Percentiles rank a stretch among this genome's conserved stretches.
These are phyloP conservation scores for Athalia rosae DNA, from an alignment of 2,888 invertebrate genomes.

Conservation along the genomic window DNA sequence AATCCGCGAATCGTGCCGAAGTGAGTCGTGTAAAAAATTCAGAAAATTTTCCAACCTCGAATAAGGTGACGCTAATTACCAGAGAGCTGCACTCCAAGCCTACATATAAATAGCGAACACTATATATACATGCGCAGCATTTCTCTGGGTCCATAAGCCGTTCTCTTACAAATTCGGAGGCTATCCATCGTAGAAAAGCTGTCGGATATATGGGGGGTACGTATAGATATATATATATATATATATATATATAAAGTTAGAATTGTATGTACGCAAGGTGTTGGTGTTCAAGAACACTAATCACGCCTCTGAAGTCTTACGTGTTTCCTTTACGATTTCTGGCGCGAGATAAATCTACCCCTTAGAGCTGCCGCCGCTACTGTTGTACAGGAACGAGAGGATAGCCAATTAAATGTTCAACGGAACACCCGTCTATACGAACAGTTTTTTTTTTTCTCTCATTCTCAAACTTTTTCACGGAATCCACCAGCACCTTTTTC, in stretches of 20 bases:
- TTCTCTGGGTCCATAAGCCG: no score
- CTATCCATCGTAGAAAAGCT: no score
- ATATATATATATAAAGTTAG: background rate
- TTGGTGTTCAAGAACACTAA: slow-evolving; percentile 11
- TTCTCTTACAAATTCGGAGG: no score
- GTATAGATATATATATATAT: background rate
- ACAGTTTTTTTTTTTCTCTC: background rate
- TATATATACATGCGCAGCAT: no score
- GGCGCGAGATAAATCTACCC: slow-evolving; percentile 27
- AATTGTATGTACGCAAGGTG: background rate
- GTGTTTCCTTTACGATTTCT: slow-evolving; percentile 25
- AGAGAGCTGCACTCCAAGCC: no score
- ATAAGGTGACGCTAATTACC: no score
- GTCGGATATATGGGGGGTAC: background rate
- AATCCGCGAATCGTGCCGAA: no score
- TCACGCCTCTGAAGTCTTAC: slow-evolving; percentile 30
- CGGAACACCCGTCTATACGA: background rate
- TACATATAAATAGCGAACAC: no score
- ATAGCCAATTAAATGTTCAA: slow-evolving; percentile 34
- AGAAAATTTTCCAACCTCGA: no score
- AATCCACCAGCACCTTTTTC: background rate
- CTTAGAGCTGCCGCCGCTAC: background rate
- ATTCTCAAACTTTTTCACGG: background rate
- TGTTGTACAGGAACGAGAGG: background rate
- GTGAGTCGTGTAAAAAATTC: no score